Evolutionary conservation across 30 jellyfish, hydroid and myxozoan genomes (phyloP).

Genomic region (Sanderia malayensis): DNA sequence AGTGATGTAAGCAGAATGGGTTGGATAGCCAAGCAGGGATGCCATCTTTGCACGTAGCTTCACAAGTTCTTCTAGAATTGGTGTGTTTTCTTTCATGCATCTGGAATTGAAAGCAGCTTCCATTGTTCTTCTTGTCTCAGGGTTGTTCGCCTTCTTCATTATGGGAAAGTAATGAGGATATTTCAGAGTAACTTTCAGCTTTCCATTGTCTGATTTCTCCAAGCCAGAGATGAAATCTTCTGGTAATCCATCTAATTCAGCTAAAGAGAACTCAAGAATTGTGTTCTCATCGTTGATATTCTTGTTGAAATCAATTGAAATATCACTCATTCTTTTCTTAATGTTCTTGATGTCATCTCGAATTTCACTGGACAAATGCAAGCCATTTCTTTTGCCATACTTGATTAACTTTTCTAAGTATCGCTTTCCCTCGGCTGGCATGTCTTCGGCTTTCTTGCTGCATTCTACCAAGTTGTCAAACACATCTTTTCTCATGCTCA

Average conservation of each 20-base stretch:
- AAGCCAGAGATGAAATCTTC: slow-evolving; percentile 70
- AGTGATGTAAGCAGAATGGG: slow-evolving; percentile 86
- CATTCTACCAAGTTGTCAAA: slow-evolving; percentile 69
- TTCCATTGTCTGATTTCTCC: slow-evolving; percentile 70
- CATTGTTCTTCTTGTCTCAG: slow-evolving; percentile 68
- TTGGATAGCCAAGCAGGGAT: slow-evolving; percentile 70
- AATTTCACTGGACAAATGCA: slow-evolving; percentile 66
- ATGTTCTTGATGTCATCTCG: slow-evolving; percentile 64
- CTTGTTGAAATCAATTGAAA: slow-evolving; percentile 82
- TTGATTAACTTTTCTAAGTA: slow-evolving; percentile 69
- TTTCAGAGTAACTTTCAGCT: slow-evolving; percentile 67
- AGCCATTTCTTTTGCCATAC: slow-evolving; percentile 85
- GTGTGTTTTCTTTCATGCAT: slow-evolving; percentile 80
- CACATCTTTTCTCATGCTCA: slow-evolving; percentile 94
- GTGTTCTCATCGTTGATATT: slow-evolving; percentile 85
- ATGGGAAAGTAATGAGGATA: slow-evolving; percentile 90
- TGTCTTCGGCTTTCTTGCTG: slow-evolving; percentile 49
- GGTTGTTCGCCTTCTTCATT: slow-evolving; percentile 73
- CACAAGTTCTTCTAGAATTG: slow-evolving; percentile 79
- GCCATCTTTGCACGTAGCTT: slow-evolving; percentile 75
- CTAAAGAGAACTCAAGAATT: slow-evolving; percentile 60
- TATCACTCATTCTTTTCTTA: slow-evolving; percentile 84
- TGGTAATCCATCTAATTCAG: slow-evolving; percentile 78
- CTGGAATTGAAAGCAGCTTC: slow-evolving; percentile 80
- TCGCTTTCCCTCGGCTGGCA: slow-evolving; percentile 77